Percentiles rank a stretch among this genome's conserved stretches.
These are phyloP conservation scores for Ophraella communa DNA, from an alignment of 2,888 invertebrate species.

Conservation along the genomic window DNA sequence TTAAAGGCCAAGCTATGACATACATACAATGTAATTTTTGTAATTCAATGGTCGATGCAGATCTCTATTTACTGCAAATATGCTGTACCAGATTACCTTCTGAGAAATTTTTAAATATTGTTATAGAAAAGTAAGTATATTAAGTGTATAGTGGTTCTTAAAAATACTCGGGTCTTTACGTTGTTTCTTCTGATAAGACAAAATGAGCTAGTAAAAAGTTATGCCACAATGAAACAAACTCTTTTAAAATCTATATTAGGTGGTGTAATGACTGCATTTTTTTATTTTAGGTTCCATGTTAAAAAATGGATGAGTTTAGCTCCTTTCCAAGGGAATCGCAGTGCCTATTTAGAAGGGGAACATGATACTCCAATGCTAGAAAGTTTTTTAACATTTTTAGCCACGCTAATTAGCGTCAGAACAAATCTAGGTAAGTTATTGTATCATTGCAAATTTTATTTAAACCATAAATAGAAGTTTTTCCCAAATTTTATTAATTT, in stretches of 20 bases:
- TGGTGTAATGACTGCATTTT: no score
- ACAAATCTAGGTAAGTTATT: slow-evolving; percentile 78
- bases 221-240: no score
- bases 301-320: slow-evolving; percentile 85
- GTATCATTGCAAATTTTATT: no score
- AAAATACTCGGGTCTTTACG: neutral
- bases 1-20: slow-evolving; percentile 99
- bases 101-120: slow-evolving; percentile 83
- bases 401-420: slow-evolving; percentile 84
- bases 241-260: no score
- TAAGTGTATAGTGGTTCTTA: neutral
- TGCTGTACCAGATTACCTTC: slow-evolving; percentile 88
- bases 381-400: slow-evolving; percentile 88
- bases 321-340: slow-evolving; percentile 70
- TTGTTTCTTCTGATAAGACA: neutral
- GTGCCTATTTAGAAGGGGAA: slow-evolving; percentile 71
- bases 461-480: slow-evolving; percentile 3
- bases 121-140: slow-evolving; percentile 80
- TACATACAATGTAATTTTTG: slow-evolving; percentile 99
- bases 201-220: no score
- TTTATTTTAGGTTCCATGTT: slow-evolving; percentile 77
- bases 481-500: neutral
- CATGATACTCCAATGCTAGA: slow-evolving; percentile 91
- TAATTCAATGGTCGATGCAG: slow-evolving; percentile 98
- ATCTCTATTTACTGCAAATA: slow-evolving; percentile 92